A percentile compares a stretch with the other conserved stretches of the same genome.
These are phyloP conservation scores for Tenebrio molitor DNA, from an alignment of 1,140 invertebrate genomes.

Conservation along the genomic window DNA sequence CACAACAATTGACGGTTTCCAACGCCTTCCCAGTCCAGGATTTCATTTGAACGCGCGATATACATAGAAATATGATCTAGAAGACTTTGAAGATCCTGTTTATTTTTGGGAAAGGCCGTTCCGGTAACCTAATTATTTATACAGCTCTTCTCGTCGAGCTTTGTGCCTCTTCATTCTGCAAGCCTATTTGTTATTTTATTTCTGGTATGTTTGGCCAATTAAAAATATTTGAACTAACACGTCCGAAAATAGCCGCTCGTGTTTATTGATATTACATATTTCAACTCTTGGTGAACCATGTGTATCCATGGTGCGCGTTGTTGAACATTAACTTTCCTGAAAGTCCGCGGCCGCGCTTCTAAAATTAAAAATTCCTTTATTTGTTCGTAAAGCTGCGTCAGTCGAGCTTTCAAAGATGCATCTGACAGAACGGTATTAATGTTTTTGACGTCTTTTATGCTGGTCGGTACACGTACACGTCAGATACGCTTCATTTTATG, in stretches of 20 bases:
- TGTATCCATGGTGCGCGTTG: slow-evolving; percentile 27
- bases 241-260: slow-evolving; percentile 20
- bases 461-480: neutral
- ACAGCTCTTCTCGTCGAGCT: neutral
- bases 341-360: slow-evolving; percentile 4
- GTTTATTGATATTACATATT: slow-evolving; percentile 38
- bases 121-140: neutral
- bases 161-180: slow-evolving; percentile 21
- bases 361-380: slow-evolving; percentile 37
- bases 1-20: too few relatives aligned
- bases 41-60: too few relatives aligned
- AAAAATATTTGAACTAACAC: slow-evolving; percentile 29
- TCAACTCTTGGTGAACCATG: slow-evolving; percentile 14
- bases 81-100: too few relatives aligned
- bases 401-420: slow-evolving; percentile 2
- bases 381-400: slow-evolving; percentile 18
- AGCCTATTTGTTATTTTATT: slow-evolving; percentile 30
- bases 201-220: slow-evolving; percentile 25
- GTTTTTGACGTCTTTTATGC: slow-evolving; percentile 5
- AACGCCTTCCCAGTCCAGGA: too few relatives aligned
- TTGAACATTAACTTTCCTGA: slow-evolving; percentile 22
- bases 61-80: too few relatives aligned
- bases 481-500: neutral
- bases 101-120: too few relatives aligned
- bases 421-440: slow-evolving; percentile 14